These are phyloP conservation scores for rat (Rattus norvegicus) DNA, from an alignment of 2,113 vertebrate species.

Conservation along the genomic window GRCr8 NC_086020.1:163334001-163334500, in stretches of 20 bases:
- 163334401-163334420: not conserved
- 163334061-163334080: not conserved
- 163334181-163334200: not conserved
- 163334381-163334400: not conserved
- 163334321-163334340: not conserved
- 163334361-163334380: not conserved
- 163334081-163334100: conserved; percentile 4
- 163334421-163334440: not conserved
- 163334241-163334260: conserved; percentile 27
- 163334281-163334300: not conserved
- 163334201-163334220: not conserved
- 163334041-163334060: too few species aligned
- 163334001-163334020: too few species aligned
- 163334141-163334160: conserved; percentile 29
- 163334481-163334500: not conserved
- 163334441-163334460: not conserved
- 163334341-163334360: not conserved
- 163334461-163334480: not conserved
- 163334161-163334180: not conserved
- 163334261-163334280: not conserved
- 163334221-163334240: not conserved
- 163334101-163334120: not conserved
- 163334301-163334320: not conserved
- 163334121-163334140: conserved; percentile 39
- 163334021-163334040: too few species aligned